Conservation (phyloP, 2,113 vertebrate genomes). For the Tachycineta bicolor region DNA sequence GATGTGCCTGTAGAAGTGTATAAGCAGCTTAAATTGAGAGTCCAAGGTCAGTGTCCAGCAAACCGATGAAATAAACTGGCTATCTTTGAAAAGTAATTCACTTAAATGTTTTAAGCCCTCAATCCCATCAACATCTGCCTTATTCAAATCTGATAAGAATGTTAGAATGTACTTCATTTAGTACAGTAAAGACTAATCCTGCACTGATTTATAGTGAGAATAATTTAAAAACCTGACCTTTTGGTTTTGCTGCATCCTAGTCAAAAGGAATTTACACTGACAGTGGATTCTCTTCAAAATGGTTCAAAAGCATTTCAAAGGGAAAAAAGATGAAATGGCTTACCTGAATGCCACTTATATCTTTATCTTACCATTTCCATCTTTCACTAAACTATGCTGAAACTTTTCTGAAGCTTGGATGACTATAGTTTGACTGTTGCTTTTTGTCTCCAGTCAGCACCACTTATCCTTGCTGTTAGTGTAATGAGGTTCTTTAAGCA, state of each 20-base stretch:
- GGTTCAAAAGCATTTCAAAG: neutral
- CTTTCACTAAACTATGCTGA: neutral
- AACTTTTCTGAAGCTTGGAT: neutral
- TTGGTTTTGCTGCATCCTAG: neutral
- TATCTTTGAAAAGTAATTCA: neutral
- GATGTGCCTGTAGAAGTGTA: neutral
- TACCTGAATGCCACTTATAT: neutral
- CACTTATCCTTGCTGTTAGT: neutral
- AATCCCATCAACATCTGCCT: slow-evolving; percentile 1
- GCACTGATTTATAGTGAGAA: neutral
- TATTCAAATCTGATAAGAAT: neutral
- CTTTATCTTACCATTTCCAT: neutral
- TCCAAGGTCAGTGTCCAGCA: neutral
- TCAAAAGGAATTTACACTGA: neutral
- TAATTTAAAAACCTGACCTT: slow-evolving; percentile 6
- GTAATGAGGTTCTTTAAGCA: neutral
- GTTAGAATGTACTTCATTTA: neutral
- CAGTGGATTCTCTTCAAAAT: neutral
- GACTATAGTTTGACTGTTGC: neutral
- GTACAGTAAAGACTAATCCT: neutral
- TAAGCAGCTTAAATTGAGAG: neutral
- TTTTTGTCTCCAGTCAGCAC: neutral
- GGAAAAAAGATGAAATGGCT: neutral
- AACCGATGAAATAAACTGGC: neutral
- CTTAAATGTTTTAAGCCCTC: neutral